phyloP scores from a whole-genome alignment of 2,113 vertebrate species.

The Mus pahari region DNA sequence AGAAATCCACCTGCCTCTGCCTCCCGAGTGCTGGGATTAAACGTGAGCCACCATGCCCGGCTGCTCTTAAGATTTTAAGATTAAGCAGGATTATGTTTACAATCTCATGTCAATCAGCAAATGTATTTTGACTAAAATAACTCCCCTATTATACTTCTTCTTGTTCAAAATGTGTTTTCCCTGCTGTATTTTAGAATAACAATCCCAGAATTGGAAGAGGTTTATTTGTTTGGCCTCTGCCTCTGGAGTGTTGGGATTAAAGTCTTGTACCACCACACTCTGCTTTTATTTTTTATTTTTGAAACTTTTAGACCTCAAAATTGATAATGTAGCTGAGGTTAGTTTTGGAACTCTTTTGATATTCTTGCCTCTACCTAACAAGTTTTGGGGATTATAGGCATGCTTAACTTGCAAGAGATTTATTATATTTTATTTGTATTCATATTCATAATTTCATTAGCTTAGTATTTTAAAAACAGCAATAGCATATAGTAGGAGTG shows the following conservation, averaged over 20 bases:
- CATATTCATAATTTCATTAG: neutral
- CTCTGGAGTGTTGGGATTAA: neutral
- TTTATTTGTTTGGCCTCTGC: neutral
- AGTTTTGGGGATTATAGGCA: neutral
- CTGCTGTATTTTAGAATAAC: too few species aligned
- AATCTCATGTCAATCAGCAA: neutral
- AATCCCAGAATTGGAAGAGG: neutral
- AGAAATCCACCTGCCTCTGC: too few species aligned
- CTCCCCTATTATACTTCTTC: too few species aligned
- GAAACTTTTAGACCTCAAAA: too few species aligned
- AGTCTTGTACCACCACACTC: neutral
- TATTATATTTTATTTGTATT: too few species aligned
- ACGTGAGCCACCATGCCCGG: too few species aligned
- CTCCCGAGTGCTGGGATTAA: too few species aligned
- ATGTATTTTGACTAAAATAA: neutral
- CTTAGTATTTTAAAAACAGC: neutral
- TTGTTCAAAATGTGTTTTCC: too few species aligned
- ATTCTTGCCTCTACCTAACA: neutral
- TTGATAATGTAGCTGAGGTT: too few species aligned
- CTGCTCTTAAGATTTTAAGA: conserved; percentile 11
- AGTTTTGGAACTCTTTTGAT: neutral
- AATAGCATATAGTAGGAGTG: neutral
- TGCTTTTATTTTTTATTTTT: too few species aligned
- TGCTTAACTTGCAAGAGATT: too few species aligned
- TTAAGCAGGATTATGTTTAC: conserved; percentile 30